phyloP scores from a whole-genome alignment of 2,797 vertebrate species.

The Saguinus oedipus region DNA sequence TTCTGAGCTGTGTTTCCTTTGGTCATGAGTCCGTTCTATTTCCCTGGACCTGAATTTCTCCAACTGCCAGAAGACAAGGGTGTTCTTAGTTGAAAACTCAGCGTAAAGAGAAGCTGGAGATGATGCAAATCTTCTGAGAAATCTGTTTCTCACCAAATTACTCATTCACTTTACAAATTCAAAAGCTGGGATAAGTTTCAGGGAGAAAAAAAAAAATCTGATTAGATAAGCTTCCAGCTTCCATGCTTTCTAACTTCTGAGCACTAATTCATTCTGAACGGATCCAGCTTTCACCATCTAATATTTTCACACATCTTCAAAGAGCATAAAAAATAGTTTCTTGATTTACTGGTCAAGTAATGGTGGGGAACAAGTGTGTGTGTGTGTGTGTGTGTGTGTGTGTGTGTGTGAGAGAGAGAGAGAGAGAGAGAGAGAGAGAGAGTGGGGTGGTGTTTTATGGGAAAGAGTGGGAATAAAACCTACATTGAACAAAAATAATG shows the following conservation, averaged over 20 bases:
- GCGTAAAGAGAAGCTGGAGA: conserved; percentile 60
- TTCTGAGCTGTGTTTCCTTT: not conserved
- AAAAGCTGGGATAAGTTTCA: conserved; percentile 70
- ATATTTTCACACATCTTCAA: conserved; percentile 32
- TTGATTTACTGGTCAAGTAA: conserved; percentile 54
- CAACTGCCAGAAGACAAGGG: conserved; percentile 34
- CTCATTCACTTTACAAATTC: conserved; percentile 65
- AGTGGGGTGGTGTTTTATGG: not conserved
- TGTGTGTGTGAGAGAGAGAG: not conserved
- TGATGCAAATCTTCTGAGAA: conserved; percentile 49
- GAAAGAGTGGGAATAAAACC: conserved; percentile 43
- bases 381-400: not conserved
- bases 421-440: not conserved
- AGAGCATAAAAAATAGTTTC: conserved; percentile 20
- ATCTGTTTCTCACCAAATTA: conserved; percentile 71
- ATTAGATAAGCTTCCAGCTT: conserved; percentile 45
- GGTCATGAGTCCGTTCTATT: not conserved
- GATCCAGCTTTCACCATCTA: conserved; percentile 49
- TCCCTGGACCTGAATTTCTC: conserved; percentile 22
- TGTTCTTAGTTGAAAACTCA: conserved; percentile 54
- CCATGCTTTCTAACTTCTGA: conserved; percentile 39
- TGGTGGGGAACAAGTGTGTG: not conserved
- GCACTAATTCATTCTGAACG: conserved; percentile 44
- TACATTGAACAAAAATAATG: conserved; percentile 65
- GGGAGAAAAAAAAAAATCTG: conserved; percentile 20